Conservation (phyloP, 2,797 vertebrate species). For the Strix occidentalis region DNA sequence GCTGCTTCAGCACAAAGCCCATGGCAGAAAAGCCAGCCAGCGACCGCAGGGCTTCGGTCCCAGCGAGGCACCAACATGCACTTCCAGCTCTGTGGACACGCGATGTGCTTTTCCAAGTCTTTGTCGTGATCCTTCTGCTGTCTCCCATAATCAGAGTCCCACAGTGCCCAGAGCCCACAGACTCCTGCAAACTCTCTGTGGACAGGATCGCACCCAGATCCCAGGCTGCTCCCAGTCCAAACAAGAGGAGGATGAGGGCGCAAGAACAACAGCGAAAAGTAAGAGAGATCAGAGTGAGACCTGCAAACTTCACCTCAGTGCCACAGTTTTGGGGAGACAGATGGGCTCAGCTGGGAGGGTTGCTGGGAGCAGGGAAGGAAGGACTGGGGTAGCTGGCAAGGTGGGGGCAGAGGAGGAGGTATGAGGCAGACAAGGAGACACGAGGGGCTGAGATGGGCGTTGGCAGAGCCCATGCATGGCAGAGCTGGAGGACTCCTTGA, state of each 20-base stretch:
- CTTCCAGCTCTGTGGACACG: background rate
- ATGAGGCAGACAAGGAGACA: background rate
- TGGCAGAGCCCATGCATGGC: background rate
- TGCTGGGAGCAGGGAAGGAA: background rate
- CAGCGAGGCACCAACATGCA: background rate
- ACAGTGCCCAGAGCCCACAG: background rate
- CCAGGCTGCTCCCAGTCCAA: background rate
- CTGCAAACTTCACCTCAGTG: background rate
- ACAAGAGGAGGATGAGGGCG: background rate
- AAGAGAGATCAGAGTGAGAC: background rate
- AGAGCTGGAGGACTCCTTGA: background rate
- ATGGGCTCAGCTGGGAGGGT: background rate
- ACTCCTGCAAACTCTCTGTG: background rate
- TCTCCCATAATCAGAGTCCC: background rate
- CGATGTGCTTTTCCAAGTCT: background rate
- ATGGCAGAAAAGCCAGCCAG: background rate
- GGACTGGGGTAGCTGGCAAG: background rate
- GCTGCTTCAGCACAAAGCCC: constrained; percentile 36
- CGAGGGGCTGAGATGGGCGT: background rate
- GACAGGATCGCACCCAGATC: rapidly evolving
- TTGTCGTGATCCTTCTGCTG: background rate
- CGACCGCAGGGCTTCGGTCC: background rate
- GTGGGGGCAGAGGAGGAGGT: background rate
- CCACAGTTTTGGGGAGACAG: background rate
- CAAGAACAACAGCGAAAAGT: background rate